These are phyloP conservation scores for Cheirogaleus major DNA, from an alignment of 2,797 vertebrate genomes.

Conservation along the genomic window DNA sequence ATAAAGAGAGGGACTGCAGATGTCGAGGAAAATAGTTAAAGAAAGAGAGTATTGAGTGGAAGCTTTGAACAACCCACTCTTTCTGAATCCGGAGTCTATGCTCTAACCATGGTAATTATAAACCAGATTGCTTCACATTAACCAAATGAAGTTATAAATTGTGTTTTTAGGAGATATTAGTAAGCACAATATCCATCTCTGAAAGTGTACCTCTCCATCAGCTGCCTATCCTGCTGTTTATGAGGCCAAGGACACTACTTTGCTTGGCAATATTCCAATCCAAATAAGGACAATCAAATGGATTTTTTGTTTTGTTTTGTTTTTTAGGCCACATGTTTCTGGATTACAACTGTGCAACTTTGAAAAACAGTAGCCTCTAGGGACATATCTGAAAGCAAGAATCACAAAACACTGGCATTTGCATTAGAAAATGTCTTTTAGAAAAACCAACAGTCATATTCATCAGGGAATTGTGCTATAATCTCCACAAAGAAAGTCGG, in stretches of 20 bases:
- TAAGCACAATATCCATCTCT: neutral
- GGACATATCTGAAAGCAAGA: conserved; percentile 17
- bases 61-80: neutral
- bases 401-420: conserved; percentile 62
- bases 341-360: conserved; percentile 38
- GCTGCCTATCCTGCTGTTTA: neutral
- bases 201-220: neutral
- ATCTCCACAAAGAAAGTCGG: conserved; percentile 23
- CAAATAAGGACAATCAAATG: conserved; percentile 15
- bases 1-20: neutral
- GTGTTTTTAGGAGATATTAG: neutral
- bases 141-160: conserved; percentile 17
- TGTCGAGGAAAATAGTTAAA: neutral
- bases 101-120: neutral
- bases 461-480: conserved; percentile 28
- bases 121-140: neutral
- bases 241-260: neutral
- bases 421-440: conserved; percentile 56
- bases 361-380: conserved; percentile 60
- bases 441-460: conserved; percentile 18
- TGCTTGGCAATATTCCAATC: neutral
- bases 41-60: neutral
- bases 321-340: conserved; percentile 39
- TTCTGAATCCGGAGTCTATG: neutral
- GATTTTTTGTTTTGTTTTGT: neutral